Evolutionary conservation across 2,797 vertebrate genomes (phyloP).

Genomic region (Cirrhinus mrigala): DNA sequence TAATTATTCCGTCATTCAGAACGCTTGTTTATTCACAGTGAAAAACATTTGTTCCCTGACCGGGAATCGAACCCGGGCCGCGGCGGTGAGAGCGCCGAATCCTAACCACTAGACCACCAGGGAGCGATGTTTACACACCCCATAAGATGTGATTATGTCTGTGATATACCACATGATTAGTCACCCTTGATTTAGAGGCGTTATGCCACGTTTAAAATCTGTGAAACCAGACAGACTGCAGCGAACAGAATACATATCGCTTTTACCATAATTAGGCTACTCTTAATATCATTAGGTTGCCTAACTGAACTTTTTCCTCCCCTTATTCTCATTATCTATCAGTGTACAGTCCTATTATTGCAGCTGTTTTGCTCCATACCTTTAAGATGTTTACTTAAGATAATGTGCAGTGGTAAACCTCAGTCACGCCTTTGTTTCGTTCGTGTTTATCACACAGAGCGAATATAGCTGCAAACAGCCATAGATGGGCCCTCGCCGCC

Average conservation of each 20-base stretch:
- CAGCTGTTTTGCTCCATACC: background rate
- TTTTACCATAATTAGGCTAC: background rate
- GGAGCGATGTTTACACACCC: rapidly evolving
- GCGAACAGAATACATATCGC: background rate
- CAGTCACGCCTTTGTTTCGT: background rate
- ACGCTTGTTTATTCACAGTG: too few species aligned
- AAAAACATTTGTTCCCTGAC: conserved; percentile 69
- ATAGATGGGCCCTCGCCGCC: too few species aligned
- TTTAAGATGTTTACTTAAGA: background rate
- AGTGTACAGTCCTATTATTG: background rate
- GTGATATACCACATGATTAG: background rate
- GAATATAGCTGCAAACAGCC: too few species aligned
- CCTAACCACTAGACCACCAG: conserved; percentile 84
- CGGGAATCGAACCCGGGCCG: conserved; percentile 77
- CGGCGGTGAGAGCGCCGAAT: conserved; percentile 78
- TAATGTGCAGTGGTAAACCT: background rate
- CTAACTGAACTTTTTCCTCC: background rate
- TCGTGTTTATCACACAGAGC: background rate
- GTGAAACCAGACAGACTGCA: background rate
- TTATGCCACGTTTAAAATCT: too few species aligned
- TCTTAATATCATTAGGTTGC: background rate
- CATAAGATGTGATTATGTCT: too few species aligned
- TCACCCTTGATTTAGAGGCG: too few species aligned
- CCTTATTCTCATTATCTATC: background rate
- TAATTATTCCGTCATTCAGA: background rate